Evolutionary conservation across 2,888 invertebrate genomes (phyloP).

Genomic region (Laothoe populi): DNA sequence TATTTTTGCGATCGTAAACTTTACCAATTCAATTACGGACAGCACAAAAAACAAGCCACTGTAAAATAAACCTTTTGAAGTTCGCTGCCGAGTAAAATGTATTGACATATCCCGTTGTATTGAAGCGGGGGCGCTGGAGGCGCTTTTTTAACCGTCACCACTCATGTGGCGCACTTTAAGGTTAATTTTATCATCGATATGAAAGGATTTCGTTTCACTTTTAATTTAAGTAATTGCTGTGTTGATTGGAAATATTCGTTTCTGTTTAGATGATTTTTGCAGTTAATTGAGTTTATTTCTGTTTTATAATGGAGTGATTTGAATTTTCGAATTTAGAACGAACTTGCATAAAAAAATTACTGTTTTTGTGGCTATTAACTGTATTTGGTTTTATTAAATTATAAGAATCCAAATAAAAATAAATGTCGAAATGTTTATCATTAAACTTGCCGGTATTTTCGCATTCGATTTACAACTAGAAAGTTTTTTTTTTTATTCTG

Average conservation of each 20-base stretch:
- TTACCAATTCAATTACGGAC: slow-evolving; percentile 68
- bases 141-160: slow-evolving; percentile 43
- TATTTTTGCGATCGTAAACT: slow-evolving; percentile 65
- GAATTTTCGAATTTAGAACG: no score
- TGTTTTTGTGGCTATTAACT: no score
- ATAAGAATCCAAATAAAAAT: neutral
- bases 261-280: slow-evolving; percentile 30
- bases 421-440: neutral
- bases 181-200: slow-evolving; percentile 53
- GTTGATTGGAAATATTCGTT: slow-evolving; percentile 28
- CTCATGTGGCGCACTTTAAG: slow-evolving; percentile 43
- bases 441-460: neutral
- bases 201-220: slow-evolving; percentile 43
- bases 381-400: no score
- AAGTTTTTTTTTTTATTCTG: no score
- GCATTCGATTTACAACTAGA: neutral
- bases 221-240: slow-evolving; percentile 39
- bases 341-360: no score
- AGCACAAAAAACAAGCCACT: slow-evolving; percentile 61
- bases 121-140: slow-evolving; percentile 35
- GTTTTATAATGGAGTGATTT: neutral
- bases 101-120: slow-evolving; percentile 56
- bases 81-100: slow-evolving; percentile 53
- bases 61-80: slow-evolving; percentile 70
- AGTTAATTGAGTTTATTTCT: neutral